Percentiles rank a stretch among this genome's conserved stretches.
Conservation (phyloP, 2,113 vertebrate species). For the Alaudala cheleensis region DNA sequence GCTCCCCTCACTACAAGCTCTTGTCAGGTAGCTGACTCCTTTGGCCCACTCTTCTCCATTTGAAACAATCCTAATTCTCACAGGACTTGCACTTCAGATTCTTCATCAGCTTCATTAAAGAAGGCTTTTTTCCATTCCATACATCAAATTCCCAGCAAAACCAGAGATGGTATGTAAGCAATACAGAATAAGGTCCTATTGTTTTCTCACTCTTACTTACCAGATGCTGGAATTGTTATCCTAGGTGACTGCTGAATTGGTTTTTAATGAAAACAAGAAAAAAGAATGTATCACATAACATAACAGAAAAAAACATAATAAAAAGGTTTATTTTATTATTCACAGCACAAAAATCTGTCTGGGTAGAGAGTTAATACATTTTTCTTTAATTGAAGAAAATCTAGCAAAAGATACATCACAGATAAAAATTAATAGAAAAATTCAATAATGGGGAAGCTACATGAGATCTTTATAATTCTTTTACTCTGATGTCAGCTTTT, state of each 20-base stretch:
- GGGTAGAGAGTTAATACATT: background rate
- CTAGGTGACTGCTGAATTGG: background rate
- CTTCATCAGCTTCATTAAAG: background rate
- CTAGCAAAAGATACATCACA: background rate
- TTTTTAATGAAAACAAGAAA: background rate
- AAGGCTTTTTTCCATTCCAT: background rate
- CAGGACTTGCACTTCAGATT: background rate
- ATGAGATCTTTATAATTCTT: background rate
- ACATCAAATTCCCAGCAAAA: background rate
- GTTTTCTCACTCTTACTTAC: background rate
- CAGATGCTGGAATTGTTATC: background rate
- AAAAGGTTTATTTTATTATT: too few species aligned
- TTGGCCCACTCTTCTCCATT: background rate
- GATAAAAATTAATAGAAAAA: background rate
- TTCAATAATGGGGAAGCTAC: background rate
- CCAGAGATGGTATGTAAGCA: background rate
- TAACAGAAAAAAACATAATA: background rate
- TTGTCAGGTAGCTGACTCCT: too few species aligned
- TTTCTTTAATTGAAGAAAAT: conserved; percentile 5
- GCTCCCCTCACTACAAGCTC: background rate
- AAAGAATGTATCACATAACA: background rate
- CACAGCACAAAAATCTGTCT: background rate
- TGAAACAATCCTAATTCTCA: background rate
- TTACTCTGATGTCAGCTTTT: background rate
- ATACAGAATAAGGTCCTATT: background rate